Evolutionary conservation across 2,113 vertebrate genomes (phyloP).

Genomic region (Paradisaea rubra): DNA sequence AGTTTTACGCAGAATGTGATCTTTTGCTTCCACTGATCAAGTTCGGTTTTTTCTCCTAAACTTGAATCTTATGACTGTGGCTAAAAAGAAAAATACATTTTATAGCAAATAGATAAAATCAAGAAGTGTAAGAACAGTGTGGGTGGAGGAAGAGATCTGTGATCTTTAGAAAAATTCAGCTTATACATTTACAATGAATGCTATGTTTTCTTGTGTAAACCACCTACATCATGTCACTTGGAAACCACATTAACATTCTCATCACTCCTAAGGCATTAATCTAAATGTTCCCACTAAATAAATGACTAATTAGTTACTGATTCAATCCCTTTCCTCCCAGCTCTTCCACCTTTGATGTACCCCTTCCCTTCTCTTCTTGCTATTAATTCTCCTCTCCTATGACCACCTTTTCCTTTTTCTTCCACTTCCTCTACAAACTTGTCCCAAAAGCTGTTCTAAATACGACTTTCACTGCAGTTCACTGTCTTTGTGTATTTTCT

Average conservation of each 20-base stretch:
- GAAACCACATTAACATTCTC: conserved; percentile 37
- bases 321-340: not conserved
- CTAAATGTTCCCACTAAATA: not conserved
- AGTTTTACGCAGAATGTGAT: not conserved
- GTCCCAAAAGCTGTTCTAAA: not conserved
- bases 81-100: conserved; percentile 28
- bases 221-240: conserved; percentile 48
- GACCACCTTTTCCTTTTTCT: not conserved
- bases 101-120: conserved; percentile 32
- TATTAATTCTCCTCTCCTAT: not conserved
- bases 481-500: not conserved
- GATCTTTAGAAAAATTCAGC: conserved; percentile 49
- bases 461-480: not conserved
- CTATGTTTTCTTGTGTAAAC: conserved; percentile 43
- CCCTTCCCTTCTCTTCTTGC: not conserved
- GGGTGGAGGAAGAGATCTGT: conserved; percentile 40
- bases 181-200: conserved; percentile 53
- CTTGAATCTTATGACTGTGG: not conserved
- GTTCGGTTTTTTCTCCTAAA: not conserved
- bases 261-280: conserved; percentile 28
- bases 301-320: conserved; percentile 8
- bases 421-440: not conserved
- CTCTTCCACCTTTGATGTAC: not conserved
- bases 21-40: not conserved
- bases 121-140: conserved; percentile 52